A percentile compares a stretch with the other conserved stretches of the same genome.
Conservation (phyloP, 2,888 invertebrate genomes). For the Ectemnius continuus region DNA sequence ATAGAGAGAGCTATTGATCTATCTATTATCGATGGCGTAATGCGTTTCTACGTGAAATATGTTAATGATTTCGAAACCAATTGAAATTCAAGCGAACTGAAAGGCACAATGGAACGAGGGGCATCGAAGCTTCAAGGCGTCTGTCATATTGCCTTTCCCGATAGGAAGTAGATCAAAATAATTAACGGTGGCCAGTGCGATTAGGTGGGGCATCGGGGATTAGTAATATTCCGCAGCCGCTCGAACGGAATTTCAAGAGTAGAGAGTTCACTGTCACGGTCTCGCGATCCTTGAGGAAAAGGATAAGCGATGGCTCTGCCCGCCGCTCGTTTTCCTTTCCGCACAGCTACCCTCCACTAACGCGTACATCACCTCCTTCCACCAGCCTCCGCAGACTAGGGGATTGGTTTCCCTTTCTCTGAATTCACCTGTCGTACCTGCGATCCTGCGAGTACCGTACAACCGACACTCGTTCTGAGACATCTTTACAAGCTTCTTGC, state of each 20-base stretch:
- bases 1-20: too few relatives aligned
- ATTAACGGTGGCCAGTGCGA: neutral
- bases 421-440: slow-evolving; percentile 17
- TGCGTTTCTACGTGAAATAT: too few relatives aligned
- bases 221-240: neutral
- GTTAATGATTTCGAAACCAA: too few relatives aligned
- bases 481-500: neutral
- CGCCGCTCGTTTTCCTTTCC: slow-evolving; percentile 56
- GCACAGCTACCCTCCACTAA: slow-evolving; percentile 28
- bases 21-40: too few relatives aligned
- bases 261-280: slow-evolving; percentile 65
- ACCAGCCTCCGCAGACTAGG: slow-evolving; percentile 24
- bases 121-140: too few relatives aligned
- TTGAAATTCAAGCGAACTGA: too few relatives aligned
- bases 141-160: neutral
- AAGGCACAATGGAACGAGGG: too few relatives aligned
- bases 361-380: slow-evolving; percentile 5
- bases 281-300: slow-evolving; percentile 46
- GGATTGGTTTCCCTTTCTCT: slow-evolving; percentile 60
- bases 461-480: neutral
- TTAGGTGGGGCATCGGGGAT: neutral
- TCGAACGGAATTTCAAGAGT: slow-evolving; percentile 49
- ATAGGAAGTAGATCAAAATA: neutral
- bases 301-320: slow-evolving; percentile 33
- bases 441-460: slow-evolving; percentile 1